Percentiles rank a stretch among this genome's conserved stretches.
These are phyloP conservation scores for Sinonovacula constricta DNA, from an alignment of 1,140 invertebrate genomes.

Conservation along the genomic window DNA sequence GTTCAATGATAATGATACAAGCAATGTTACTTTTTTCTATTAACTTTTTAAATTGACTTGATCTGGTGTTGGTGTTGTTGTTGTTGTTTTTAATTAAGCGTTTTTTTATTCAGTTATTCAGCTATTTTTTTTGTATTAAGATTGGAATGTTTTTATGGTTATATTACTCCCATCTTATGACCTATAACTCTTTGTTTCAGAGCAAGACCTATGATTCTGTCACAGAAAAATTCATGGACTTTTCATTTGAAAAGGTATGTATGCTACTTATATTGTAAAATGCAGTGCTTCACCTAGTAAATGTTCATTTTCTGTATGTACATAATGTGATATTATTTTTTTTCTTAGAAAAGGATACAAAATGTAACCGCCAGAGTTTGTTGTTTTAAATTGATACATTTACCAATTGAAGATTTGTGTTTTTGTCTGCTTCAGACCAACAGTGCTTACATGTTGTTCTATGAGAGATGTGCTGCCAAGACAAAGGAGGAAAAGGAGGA, in stretches of 20 bases:
- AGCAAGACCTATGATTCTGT: slow-evolving; percentile 98
- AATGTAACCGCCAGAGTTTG: no score
- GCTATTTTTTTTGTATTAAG: background rate
- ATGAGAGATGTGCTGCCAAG: slow-evolving; percentile 85
- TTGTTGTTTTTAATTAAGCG: no score
- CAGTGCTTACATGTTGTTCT: slow-evolving; percentile 98
- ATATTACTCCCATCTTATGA: no score
- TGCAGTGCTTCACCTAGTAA: no score
- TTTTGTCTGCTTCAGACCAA: slow-evolving; percentile 85
- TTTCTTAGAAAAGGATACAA: no score
- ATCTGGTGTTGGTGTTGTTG: background rate
- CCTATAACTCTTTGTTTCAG: slow-evolving; percentile 80
- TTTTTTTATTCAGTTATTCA: slow-evolving; percentile 1
- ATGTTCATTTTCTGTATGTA: no score
- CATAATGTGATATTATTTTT: no score
- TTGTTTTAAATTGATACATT: no score
- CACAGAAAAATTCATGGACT: slow-evolving; percentile 97
- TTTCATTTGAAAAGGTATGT: slow-evolving; percentile 92
- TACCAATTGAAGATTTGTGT: background rate
- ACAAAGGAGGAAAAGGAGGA: slow-evolving; percentile 49
- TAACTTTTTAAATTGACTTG: background rate
- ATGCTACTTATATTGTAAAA: no score
- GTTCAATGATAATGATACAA: no score
- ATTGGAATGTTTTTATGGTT: no score
- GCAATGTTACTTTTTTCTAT: no score